Base-by-base conservation (phyloP, 2,113 vertebrate genomes). In the Dendrocopos noguchii region DNA sequence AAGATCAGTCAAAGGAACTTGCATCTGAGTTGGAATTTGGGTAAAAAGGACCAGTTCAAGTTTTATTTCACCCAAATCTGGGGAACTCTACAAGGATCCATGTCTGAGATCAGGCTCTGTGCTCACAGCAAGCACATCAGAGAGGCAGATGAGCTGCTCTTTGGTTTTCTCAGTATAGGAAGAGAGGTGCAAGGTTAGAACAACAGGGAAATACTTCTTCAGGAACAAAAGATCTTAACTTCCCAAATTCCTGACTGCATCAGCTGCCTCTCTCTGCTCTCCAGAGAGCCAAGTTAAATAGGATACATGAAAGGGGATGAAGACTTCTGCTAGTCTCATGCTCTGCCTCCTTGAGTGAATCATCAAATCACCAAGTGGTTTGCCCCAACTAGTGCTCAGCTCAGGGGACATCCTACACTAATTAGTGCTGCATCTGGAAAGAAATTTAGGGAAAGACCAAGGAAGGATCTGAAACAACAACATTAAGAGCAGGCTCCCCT, bases 101-200 rank as follows among this genome's bases (percentile, higher is more conserved):
- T 4, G 0, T 18, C 12, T 9, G 34, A 84, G 72, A 39, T 21
- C 29, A 55, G 50, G 2, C 7, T 3, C 47, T 47, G 25, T 11
- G 29, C 59, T 72, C 74, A 6, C 1, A 44, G 10, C 0, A 0
- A 11, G 75, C 2, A 82, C 55, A 4, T 2, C 0, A 29, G 15
- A 80, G 65, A n/a, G 36, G 17, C 56, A 8, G 10, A 64, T 3
- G n/a, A 80, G 44, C 0, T 63, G 47, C 1, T 79, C 59, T 59
- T 78, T 60, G 67, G 11, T 60, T 80, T 74, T 42, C 27, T 70
- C 44, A n/a, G 14, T 4, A 22, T 1, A 1, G 84, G 67, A 74
- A 80, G 4, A 4, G 31, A 87, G 72, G 47, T 27, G 59, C 75
- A 75, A 76, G 72, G 94, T 77, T 60, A 83, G 3, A 87, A 77